phyloP scores from a whole-genome alignment of 2,888 invertebrate genomes.

The Drosophila suboccidentalis region DNA sequence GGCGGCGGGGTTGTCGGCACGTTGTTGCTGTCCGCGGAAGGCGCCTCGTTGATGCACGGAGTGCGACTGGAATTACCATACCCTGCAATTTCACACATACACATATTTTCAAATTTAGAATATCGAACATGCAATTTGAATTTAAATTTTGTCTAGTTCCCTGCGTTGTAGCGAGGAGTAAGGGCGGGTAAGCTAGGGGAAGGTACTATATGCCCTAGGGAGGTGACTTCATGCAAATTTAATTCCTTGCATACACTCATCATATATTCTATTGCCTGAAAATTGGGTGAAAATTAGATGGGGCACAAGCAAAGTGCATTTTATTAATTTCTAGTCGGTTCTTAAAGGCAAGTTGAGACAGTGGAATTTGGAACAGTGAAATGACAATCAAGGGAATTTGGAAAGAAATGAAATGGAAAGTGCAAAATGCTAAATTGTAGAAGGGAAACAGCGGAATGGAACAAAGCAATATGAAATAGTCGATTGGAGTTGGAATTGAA shows the following conservation, averaged over 20 bases:
- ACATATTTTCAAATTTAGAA: slow-evolving; percentile 10
- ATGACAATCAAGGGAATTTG: neutral
- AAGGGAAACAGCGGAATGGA: neutral
- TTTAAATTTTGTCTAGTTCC: slow-evolving; percentile 9
- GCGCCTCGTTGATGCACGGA: slow-evolving; percentile 74
- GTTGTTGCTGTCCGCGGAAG: slow-evolving; percentile 52
- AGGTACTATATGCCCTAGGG: too few relatives aligned
- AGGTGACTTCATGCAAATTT: slow-evolving; percentile 10
- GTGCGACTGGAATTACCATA: slow-evolving; percentile 82
- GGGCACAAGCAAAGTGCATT: neutral
- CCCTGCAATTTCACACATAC: slow-evolving; percentile 65
- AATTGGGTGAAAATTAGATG: slow-evolving; percentile 1
- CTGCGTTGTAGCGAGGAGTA: neutral
- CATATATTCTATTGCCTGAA: neutral
- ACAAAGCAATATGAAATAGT: neutral
- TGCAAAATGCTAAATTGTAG: neutral
- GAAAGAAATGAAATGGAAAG: neutral
- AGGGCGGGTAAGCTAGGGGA: neutral
- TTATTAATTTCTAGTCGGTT: neutral
- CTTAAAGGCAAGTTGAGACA: neutral
- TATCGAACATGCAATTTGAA: slow-evolving; percentile 26
- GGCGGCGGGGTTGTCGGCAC: slow-evolving; percentile 88
- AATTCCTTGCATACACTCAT: slow-evolving; percentile 9
- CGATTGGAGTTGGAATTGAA: neutral
- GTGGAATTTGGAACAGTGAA: neutral